phyloP scores from a whole-genome alignment of 2,888 invertebrate species.

The Electrophaes corylata region DNA sequence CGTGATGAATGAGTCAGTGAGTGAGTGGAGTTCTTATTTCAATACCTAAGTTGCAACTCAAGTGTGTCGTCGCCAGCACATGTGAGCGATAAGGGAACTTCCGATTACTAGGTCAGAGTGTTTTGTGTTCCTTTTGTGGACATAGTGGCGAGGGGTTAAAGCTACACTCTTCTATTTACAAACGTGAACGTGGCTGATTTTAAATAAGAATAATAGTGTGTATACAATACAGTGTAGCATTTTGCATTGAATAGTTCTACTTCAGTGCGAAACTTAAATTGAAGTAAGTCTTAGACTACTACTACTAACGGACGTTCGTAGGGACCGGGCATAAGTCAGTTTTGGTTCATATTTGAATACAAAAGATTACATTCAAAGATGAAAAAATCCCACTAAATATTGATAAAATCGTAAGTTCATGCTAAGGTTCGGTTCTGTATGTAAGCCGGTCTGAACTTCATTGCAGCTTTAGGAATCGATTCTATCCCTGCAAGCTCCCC shows the following conservation, averaged over 20 bases:
- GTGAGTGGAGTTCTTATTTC: too few relatives aligned
- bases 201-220: not conserved
- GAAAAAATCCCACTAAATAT: too few relatives aligned
- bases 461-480: constrained; percentile 6
- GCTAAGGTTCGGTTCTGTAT: too few relatives aligned
- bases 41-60: not conserved
- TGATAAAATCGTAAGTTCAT: too few relatives aligned
- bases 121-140: constrained; percentile 1
- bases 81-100: not conserved
- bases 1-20: too few relatives aligned
- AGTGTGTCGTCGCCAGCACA: not conserved
- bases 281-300: too few relatives aligned
- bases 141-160: not conserved
- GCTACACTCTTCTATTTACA: not conserved
- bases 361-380: too few relatives aligned
- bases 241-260: too few relatives aligned
- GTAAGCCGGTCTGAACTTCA: not conserved
- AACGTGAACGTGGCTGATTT: not conserved
- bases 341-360: too few relatives aligned
- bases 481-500: constrained; percentile 16
- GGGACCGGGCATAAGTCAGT: too few relatives aligned
- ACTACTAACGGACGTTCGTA: too few relatives aligned
- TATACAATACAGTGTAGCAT: not conserved
- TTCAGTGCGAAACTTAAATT: too few relatives aligned
- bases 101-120: not conserved